A percentile compares a stretch with the other conserved stretches of the same genome.
Conservation (phyloP, 2,797 vertebrate genomes). For the Clarias platycephalus region DNA sequence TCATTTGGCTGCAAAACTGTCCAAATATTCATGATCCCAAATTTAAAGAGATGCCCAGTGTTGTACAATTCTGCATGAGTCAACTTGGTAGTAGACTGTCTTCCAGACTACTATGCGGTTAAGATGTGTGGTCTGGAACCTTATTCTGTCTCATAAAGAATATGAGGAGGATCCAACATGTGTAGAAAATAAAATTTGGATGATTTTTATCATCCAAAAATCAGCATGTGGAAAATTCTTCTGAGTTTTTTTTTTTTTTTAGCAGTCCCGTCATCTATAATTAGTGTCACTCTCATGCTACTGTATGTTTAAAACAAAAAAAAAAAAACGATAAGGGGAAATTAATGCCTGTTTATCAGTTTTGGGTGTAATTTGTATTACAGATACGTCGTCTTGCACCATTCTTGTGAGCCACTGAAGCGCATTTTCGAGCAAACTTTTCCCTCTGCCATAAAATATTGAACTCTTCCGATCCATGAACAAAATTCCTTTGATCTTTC, state of each 20-base stretch:
- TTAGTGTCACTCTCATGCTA: not conserved
- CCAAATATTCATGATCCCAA: not conserved
- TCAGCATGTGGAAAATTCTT: not conserved
- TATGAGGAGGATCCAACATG: not conserved
- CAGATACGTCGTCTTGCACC: not conserved
- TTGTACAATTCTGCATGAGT: not conserved
- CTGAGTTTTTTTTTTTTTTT: not conserved
- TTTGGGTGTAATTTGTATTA: not conserved
- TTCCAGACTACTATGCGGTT: not conserved
- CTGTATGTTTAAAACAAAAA: not conserved
- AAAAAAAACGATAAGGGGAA: not conserved
- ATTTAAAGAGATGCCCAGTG: not conserved
- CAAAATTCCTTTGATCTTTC: conserved; percentile 61
- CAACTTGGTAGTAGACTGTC: not conserved
- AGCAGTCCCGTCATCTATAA: not conserved
- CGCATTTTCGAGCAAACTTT: conserved; percentile 37
- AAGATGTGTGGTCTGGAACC: not conserved
- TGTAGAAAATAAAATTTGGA: not conserved
- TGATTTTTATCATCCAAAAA: not conserved
- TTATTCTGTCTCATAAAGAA: not conserved
- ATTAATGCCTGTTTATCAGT: not conserved
- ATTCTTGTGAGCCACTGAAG: conserved; percentile 26
- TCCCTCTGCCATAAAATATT: conserved; percentile 53
- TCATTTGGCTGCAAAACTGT: too few species aligned
- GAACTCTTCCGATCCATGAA: conserved; percentile 54